Evolutionary conservation across 2,888 invertebrate species (phyloP), one percentile per base, ranked within the genome.

Genomic region (Cephus rjabovi): DNA sequence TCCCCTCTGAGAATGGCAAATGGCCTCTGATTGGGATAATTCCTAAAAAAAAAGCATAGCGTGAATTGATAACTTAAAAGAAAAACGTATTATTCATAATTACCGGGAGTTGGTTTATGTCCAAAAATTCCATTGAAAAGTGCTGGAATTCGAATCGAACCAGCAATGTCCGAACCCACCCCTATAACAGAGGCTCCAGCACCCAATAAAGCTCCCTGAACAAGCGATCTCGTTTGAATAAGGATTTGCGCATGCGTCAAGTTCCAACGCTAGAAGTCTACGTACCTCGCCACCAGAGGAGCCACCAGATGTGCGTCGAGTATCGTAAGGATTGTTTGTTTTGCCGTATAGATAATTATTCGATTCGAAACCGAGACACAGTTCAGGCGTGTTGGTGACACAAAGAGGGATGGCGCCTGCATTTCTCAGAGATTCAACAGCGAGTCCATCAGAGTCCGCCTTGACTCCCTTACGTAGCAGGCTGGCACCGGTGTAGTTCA

Each of bases 91-190:
- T 40, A 15, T 40, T 9, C 56, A 9, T 34, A 71, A 71, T 93
- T 89, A 94, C 96, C 94, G 6, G 95, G 93, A 71, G 96, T 95
- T 3, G 97, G 96, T 88, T 97, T 97, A 90, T 97, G 97, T 0
- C 97, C 98, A 91, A 96, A 98, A 69, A 98, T 93, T 0, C 98
- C 98, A 92, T 95, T 96, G 91, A 96, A 97, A 83, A 96, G 94
- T n/a, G 96, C 94, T 0, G 98, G 98, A 88, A 98, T 92, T 35
- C 98, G 94, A 84, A 98, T 97, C 76, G 97, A 97, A 75, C 98
- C 98, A 12, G 95, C 97, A 85, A 98, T 95, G 91, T 98, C 98
- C 0, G 97, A 97, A 4, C 96, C 96, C 83, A 98, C 92, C 80
- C 97, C 96, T 86, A 97, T 93, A 0, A 96, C 91, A 1, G 96